phyloP scores from a whole-genome alignment of 35 echinoderm and acorn worm genomes.

The Lytechinus variegatus region DNA sequence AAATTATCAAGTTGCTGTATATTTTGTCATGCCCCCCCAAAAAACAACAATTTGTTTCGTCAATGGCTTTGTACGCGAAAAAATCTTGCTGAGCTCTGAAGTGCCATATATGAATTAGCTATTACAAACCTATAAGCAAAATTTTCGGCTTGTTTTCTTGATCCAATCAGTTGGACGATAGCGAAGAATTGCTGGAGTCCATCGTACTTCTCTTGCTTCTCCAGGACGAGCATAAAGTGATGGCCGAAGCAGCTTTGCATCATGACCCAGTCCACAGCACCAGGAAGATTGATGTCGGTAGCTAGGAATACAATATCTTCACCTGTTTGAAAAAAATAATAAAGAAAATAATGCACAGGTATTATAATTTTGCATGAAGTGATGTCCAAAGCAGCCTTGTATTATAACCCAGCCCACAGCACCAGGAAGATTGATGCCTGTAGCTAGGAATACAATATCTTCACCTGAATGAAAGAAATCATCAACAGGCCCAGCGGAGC shows the following conservation, averaged over 20 bases:
- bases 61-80: too few relatives aligned
- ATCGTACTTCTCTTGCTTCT: constrained; percentile 99
- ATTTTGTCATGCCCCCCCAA: too few relatives aligned
- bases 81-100: too few relatives aligned
- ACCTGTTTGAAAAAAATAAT: constrained; percentile 46
- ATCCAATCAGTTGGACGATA: constrained; percentile 98
- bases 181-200: constrained; percentile 98
- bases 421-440: constrained; percentile 93
- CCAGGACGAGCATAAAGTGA: constrained; percentile 97
- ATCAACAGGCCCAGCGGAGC: too few relatives aligned
- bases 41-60: too few relatives aligned
- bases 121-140: constrained; percentile 92
- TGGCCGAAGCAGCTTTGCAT: constrained; percentile 99
- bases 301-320: constrained; percentile 99
- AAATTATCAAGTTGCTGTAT: too few relatives aligned
- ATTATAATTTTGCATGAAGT: constrained; percentile 91
- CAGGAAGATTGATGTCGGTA: constrained; percentile 97
- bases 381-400: constrained; percentile 94
- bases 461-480: too few relatives aligned
- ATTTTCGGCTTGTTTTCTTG: constrained; percentile 97
- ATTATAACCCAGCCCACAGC: constrained; percentile 99
- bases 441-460: constrained; percentile 98
- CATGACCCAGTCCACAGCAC: constrained; percentile 99
- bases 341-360: constrained; percentile 30
- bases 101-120: too few relatives aligned